These are phyloP conservation scores for Uria lomvia DNA, from an alignment of 2,113 vertebrate genomes.

Conservation along the genomic window DNA sequence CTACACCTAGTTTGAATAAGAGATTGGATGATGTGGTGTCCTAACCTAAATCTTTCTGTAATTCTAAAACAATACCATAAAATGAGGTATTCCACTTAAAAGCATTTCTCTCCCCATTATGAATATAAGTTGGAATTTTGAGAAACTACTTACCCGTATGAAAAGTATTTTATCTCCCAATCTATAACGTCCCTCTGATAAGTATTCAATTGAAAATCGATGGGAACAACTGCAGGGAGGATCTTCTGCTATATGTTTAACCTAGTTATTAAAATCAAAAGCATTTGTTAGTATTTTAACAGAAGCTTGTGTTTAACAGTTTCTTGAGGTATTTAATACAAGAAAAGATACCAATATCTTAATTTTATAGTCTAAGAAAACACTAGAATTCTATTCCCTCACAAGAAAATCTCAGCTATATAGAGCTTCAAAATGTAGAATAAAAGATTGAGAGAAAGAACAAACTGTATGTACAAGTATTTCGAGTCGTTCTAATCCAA, in stretches of 20 bases:
- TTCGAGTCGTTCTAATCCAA: not conserved
- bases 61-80: not conserved
- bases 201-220: conserved; percentile 94
- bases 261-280: conserved; percentile 72
- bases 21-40: not conserved
- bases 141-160: conserved; percentile 85
- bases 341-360: not conserved
- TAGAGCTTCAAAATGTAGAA: not conserved
- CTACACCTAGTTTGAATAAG: not conserved
- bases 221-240: conserved; percentile 94
- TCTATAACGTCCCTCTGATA: conserved; percentile 94
- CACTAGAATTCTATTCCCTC: not conserved
- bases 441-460: not conserved
- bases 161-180: conserved; percentile 97
- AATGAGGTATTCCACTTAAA: not conserved
- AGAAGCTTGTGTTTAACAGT: not conserved
- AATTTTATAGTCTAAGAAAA: not conserved
- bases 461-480: not conserved
- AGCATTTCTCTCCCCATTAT: not conserved
- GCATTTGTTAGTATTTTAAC: not conserved
- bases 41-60: not conserved
- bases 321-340: not conserved
- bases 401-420: not conserved
- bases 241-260: conserved; percentile 86
- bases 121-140: not conserved